A percentile compares a stretch with the other conserved stretches of the same genome.
Conservation (phyloP, 2,888 invertebrate genomes). For the Ochropacha duplaris region DNA sequence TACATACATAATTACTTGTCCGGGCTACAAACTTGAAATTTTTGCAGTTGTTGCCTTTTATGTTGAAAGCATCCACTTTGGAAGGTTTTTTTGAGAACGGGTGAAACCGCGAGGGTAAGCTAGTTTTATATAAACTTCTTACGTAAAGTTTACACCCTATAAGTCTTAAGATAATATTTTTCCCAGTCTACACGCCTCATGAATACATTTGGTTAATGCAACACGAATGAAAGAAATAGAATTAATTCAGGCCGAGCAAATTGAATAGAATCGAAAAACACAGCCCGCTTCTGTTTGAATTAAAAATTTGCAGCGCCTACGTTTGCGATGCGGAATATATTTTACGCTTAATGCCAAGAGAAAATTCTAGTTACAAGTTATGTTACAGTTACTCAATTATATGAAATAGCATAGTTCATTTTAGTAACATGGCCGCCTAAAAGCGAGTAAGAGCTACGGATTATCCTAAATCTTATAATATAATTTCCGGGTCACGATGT, state of each 20-base stretch:
- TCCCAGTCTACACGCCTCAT: slow-evolving; percentile 34
- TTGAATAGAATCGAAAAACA: slow-evolving; percentile 51
- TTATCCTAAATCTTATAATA: too few relatives aligned
- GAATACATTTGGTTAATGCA: slow-evolving; percentile 61
- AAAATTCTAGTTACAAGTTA: neutral
- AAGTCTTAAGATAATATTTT: slow-evolving; percentile 20
- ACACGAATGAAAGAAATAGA: slow-evolving; percentile 33
- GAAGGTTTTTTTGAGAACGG: too few relatives aligned
- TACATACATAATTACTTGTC: too few relatives aligned
- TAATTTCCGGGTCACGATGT: too few relatives aligned
- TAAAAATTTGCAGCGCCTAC: neutral
- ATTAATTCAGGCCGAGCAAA: slow-evolving; percentile 49
- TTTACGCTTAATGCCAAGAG: neutral
- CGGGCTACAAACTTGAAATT: too few relatives aligned
- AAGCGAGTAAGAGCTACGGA: too few relatives aligned
- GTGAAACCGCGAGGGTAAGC: too few relatives aligned
- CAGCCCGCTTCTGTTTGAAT: slow-evolving; percentile 4
- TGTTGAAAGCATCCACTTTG: too few relatives aligned
- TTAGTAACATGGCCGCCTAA: too few relatives aligned
- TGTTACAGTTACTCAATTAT: neutral
- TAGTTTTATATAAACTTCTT: neutral
- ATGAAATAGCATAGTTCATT: neutral
- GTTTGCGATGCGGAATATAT: neutral
- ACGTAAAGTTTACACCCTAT: neutral
- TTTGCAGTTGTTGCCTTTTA: too few relatives aligned